Conservation (phyloP, 1,140 invertebrate genomes). For the Trichonephila clavata region DNA sequence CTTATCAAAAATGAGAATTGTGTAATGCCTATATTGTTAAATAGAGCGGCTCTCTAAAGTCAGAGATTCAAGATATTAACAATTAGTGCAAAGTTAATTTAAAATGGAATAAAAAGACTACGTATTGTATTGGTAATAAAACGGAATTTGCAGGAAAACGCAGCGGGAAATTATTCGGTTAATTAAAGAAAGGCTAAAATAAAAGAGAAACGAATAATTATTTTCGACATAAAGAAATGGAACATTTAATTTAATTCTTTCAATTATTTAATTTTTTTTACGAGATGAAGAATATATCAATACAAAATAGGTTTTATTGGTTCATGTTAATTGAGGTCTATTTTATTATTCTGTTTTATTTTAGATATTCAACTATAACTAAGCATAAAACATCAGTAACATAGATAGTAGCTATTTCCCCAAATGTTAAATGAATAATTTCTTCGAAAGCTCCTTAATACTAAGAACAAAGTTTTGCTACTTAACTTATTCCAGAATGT, state of each 20-base stretch:
- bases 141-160: background rate
- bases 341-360: background rate
- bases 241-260: background rate
- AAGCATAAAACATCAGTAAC: background rate
- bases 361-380: background rate
- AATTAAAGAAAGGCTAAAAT: conserved; percentile 2
- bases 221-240: background rate
- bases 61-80: conserved; percentile 24
- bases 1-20: conserved; percentile 42
- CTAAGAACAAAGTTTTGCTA: background rate
- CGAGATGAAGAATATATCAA: background rate
- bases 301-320: background rate
- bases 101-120: conserved; percentile 30
- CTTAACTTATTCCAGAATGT: background rate
- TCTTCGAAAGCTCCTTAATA: background rate
- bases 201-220: background rate
- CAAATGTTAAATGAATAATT: background rate
- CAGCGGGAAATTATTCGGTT: background rate
- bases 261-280: background rate
- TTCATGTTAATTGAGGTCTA: background rate
- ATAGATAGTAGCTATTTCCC: too few species aligned
- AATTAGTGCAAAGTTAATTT: conserved; percentile 52
- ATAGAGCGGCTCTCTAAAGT: conserved; percentile 36
- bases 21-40: conserved; percentile 46
- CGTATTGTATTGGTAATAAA: background rate